Base-by-base conservation (phyloP, 1,140 invertebrate genomes). In the Papilio polytes region DNA sequence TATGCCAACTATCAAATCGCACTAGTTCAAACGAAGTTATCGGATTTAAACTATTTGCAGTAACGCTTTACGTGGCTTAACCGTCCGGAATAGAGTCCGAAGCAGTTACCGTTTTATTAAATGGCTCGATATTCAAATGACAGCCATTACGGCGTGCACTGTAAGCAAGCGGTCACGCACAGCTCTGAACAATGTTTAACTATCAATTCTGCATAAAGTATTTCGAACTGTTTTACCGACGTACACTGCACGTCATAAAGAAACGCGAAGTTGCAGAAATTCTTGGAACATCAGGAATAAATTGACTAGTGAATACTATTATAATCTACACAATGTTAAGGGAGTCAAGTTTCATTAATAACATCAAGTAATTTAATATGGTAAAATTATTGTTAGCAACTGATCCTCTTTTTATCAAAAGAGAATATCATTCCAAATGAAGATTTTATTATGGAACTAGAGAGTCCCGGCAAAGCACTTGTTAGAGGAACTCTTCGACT, bases 31-130 rank as follows among this genome's bases (percentile, higher is more conserved):
- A 80, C 70, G 66, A 76, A 82, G 83, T 85, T 81, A 85, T 85
- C 78, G 81, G 80, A 85, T 84, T 80, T 74, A 81, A 85, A 85
- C 83, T 84, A 85, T 85, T 84, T 83, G 81, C 80, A 81, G 78
- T 78, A 74, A 84, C 77, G 56, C 41, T 84, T 78, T 72, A 80
- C 82, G 81, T 80, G 82, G 83, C 82, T 85, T 59, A 82, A 82
- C 79, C 46, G 74, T 31, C 81, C 80, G 56, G 81, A 80, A 85
- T 78, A 78, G 77, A 78, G 77, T 78, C 77, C 77, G 59, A 66
- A n/a, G 77, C 77, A 66, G 77, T 78, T 78, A 78, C 77, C 77
- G 77, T 78, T 78, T 78, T 78, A 78, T 78, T 78, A 78, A 78
- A 78, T 66, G 77, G 77, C 41, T 46, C 18, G 77, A 78, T 78